Evolutionary conservation across 2,888 invertebrate genomes (phyloP), one percentile per base, ranked within the genome.

Genomic region (Chrysopilus asiliformis): DNA sequence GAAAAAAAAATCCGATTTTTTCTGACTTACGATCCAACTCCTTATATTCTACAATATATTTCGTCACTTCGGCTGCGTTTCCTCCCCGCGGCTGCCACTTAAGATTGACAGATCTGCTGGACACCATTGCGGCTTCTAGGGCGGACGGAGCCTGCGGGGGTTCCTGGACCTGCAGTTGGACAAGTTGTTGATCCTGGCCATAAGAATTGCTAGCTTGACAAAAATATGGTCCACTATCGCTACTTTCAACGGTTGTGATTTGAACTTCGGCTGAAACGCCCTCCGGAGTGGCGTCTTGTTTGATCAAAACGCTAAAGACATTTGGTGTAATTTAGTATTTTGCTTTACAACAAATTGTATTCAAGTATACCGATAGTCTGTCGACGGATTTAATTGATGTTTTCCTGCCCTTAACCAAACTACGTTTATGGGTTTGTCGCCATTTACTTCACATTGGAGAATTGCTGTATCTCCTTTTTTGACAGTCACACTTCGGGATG

Each of bases 181-280:
- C 76, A 43, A 76, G 57, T 48, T 79, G 78, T 55, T 83, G 80
- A 53, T 76, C 76, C 39, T 74, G 68, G 4, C 77, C 78, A 47
- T 77, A 79, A 48, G 76, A 68, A 57, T 84, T 84, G 54, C 73
- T 77, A 14, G 83, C 82, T 48, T 77, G 76, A 51, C 84, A 84
- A 49, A 79, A 79, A 54, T 83, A 84, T 2, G 79, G 73, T 0
- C 82, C 83, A 46, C 77, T 78, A 51, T 84, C 82, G 10, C 68
- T 66, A 25, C 80, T 71, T 49, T 75, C 76, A 2, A 78, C 74
- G 13, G 73, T 74, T 15, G 71, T 69, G 36, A 84, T 73, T 57
- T 77, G 76, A 44, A 84, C 55, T 50, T 78, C 76, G 0, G 81
- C 80, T 12, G 75, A 67, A 15, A 78, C 74, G 7, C 79, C 78